Base-by-base conservation (phyloP, 2,888 invertebrate species). In the Leptopilina drosophilae region DNA sequence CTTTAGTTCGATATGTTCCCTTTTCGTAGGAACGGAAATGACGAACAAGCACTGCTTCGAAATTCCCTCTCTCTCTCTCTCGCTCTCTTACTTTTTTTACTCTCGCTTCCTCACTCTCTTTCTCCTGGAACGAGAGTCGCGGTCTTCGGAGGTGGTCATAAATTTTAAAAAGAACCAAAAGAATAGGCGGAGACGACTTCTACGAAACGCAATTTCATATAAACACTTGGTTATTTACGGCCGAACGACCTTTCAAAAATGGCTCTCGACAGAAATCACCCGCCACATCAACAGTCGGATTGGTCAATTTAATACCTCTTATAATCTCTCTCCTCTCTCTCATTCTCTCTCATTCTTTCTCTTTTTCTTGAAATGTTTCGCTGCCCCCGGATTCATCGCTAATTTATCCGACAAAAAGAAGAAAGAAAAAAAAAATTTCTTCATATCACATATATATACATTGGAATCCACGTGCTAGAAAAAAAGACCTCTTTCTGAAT, bases 141-240 rank as follows among this genome's bases (percentile, higher is more conserved):
- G 77, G 78, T 81, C 83, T 79, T 78, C 82, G 83, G 42, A 84
- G 83, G 79, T 85, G 85, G 84, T 86, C 87, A 86, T 87, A 87
- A 88, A 87, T 87, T 85, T 84, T 80, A 81, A 79, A 33, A 78
- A 78, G 81, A 78, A 73, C 82, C 80, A 77, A 80, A 81, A 81
- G 81, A 84, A 86, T 75, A 77, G 77, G 69, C 73, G 67, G 81
- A 82, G 84, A 84, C 82, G 81, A 78, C 86, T 88, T 88, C 88
- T 86, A 82, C 84, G 88, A 88, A 88, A 82, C 77, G 86, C 86
- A 86, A 88, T 88, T 88, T 87, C 87, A 84, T 87, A 87, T 88
- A 88, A 88, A 88, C 87, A 88, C 84, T 82, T 84, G 81, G 82
- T 88, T 88, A 88, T 88, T 88, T 88, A 88, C 84, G 88, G 87